Evolutionary conservation across 2,113 vertebrate species (phyloP).

Genomic region (Nothocercus julius): DNA sequence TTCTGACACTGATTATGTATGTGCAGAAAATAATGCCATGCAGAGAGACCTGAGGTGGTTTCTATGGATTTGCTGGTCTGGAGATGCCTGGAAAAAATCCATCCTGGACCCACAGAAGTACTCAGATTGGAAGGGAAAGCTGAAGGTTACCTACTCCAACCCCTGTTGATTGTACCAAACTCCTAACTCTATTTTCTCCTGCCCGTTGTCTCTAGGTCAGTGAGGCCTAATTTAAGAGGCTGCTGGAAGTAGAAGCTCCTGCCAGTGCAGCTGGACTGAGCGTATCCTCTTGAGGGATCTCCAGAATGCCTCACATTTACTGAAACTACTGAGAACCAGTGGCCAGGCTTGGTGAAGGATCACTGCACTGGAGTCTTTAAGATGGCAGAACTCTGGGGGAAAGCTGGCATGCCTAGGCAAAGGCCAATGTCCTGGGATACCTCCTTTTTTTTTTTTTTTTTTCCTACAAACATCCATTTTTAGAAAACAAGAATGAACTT

Average conservation of each 20-base stretch:
- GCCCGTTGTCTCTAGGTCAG: not conserved
- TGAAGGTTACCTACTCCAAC: fast-evolving
- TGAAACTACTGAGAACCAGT: not conserved
- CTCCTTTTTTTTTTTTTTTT: not conserved
- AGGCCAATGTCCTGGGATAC: not conserved
- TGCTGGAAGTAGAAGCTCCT: not conserved
- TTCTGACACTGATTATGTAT: not conserved
- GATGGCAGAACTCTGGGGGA: not conserved
- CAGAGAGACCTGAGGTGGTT: not conserved
- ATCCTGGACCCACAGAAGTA: not conserved
- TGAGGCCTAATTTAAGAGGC: not conserved
- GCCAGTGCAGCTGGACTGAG: not conserved
- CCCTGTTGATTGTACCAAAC: not conserved
- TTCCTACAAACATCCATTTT: too few relatives aligned
- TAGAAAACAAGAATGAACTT: not conserved
- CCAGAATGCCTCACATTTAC: not conserved
- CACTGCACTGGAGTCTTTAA: not conserved
- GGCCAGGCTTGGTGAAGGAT: not conserved
- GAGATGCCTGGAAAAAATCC: not conserved
- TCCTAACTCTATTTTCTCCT: not conserved
- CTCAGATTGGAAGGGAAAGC: not conserved
- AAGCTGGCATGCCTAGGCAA: not conserved
- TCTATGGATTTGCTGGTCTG: not conserved
- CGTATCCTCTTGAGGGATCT: not conserved
- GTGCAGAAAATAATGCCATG: not conserved